Conservation (phyloP, 1,140 invertebrate species). For the Bombyx mori region DNA sequence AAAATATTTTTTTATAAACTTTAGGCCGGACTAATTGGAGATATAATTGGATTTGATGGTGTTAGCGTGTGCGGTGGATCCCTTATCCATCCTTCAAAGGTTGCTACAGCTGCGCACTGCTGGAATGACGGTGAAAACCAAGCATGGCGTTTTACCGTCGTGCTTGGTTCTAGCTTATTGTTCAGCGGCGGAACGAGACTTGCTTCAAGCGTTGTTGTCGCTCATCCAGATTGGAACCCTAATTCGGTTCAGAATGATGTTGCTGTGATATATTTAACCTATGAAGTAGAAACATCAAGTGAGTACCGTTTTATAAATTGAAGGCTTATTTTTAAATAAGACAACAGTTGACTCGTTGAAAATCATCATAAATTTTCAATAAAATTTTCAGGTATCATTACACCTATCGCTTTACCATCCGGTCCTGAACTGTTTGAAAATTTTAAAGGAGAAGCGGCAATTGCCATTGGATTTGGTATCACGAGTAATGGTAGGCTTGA, state of each 20-base stretch:
- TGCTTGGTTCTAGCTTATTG: constrained; percentile 27
- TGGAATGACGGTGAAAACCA: constrained; percentile 30
- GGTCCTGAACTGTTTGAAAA: constrained; percentile 15
- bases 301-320: background rate
- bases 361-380: too few relatives aligned
- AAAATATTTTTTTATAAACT: constrained; percentile 4
- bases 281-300: constrained; percentile 21
- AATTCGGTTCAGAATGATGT: constrained; percentile 43
- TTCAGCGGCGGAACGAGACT: constrained; percentile 31
- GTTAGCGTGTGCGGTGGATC: constrained; percentile 30
- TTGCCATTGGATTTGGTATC: constrained; percentile 25
- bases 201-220: constrained; percentile 17
- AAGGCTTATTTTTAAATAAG: too few relatives aligned
- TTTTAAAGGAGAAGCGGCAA: constrained; percentile 18
- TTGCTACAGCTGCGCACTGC: constrained; percentile 39
- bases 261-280: constrained; percentile 47
- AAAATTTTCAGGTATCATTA: constrained; percentile 18
- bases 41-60: constrained; percentile 18
- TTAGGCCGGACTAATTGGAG: constrained; percentile 31
- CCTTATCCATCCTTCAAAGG: constrained; percentile 19
- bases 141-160: constrained; percentile 26
- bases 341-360: too few relatives aligned
- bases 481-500: constrained; percentile 22
- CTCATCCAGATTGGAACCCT: constrained; percentile 26
- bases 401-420: constrained; percentile 20